A percentile compares a stretch with the other conserved stretches of the same genome.
These are phyloP conservation scores for Habropoda laboriosa DNA, from an alignment of 1,140 invertebrate genomes.

Conservation along the genomic window DNA sequence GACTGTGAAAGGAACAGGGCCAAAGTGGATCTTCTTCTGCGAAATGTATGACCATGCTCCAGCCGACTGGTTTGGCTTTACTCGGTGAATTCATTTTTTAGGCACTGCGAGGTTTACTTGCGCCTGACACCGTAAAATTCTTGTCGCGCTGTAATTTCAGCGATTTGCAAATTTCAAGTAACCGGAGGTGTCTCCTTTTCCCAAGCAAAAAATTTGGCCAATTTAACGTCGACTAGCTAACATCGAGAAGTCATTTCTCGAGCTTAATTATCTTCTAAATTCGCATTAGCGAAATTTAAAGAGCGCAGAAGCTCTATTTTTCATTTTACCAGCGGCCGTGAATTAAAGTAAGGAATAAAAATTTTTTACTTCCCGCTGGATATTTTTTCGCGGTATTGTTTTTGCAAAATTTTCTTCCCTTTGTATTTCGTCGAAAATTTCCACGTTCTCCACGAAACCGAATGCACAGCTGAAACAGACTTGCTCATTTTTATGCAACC, in stretches of 20 bases:
- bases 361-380: no score
- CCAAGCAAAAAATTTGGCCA: neutral
- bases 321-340: no score
- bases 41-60: conserved; percentile 50
- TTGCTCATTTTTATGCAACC: conserved; percentile 1
- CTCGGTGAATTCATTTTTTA: conserved; percentile 59
- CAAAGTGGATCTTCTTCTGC: conserved; percentile 16
- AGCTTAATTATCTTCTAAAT: neutral
- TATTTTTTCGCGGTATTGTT: neutral
- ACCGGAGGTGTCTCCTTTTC: neutral
- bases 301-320: no score
- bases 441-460: neutral
- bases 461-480: neutral
- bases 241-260: neutral
- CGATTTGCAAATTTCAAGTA: conserved; percentile 44
- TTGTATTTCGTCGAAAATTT: neutral
- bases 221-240: neutral
- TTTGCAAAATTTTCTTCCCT: no score
- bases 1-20: conserved; percentile 16
- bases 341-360: no score
- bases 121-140: conserved; percentile 8
- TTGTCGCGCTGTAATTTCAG: conserved; percentile 14
- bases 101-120: conserved; percentile 3
- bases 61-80: conserved; percentile 3
- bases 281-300: neutral